These are phyloP conservation scores for Excalfactoria chinensis DNA, from an alignment of 2,113 vertebrate genomes.

Conservation along the genomic window DNA sequence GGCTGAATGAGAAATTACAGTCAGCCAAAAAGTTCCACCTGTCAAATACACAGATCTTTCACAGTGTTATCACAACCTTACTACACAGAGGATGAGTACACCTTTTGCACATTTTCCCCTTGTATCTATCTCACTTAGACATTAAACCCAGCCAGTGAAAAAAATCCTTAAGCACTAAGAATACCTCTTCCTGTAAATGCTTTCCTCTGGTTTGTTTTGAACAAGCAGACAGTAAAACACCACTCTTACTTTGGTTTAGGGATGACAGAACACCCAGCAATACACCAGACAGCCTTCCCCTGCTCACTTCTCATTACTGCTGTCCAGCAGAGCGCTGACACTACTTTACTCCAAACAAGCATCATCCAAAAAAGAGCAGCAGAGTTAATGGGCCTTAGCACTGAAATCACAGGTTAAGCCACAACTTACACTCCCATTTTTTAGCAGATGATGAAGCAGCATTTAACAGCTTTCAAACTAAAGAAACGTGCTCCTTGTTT, in stretches of 20 bases:
- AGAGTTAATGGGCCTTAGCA: not conserved
- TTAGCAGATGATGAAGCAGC: not conserved
- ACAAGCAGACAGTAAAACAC: not conserved
- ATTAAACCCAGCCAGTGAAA: not conserved
- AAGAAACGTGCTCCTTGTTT: not conserved
- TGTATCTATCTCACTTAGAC: not conserved
- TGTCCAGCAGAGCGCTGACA: not conserved
- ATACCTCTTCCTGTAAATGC: not conserved
- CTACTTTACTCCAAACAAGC: not conserved
- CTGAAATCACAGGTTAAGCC: not conserved
- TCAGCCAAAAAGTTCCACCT: not conserved
- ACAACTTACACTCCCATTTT: not conserved
- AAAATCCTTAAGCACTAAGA: not conserved
- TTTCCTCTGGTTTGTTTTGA: not conserved
- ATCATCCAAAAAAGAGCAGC: not conserved
- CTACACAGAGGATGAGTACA: not conserved
- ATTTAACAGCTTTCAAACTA: not conserved
- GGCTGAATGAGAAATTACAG: not conserved
- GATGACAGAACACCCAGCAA: not conserved
- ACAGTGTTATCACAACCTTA: not conserved
- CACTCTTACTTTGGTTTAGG: not conserved
- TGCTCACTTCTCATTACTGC: not conserved
- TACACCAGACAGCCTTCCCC: fast-evolving
- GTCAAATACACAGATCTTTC: not conserved
- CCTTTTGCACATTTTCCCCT: not conserved